These are phyloP conservation scores for Leucania comma DNA, from an alignment of 2,888 invertebrate species.

Conservation along the genomic window DNA sequence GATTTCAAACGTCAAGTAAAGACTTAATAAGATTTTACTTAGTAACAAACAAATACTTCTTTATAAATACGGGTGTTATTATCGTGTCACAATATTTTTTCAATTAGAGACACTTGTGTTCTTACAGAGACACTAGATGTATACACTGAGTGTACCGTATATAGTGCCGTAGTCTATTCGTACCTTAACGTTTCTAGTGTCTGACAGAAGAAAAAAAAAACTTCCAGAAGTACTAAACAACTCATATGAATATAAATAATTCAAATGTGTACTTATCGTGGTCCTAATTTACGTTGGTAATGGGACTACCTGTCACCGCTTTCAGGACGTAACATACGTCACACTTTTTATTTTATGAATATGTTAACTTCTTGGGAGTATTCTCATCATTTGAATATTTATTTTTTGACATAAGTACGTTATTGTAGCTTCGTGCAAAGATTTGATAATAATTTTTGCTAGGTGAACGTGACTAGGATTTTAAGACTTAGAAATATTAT, in stretches of 20 bases:
- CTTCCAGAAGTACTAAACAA: constrained; percentile 2
- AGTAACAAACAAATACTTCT: too few relatives aligned
- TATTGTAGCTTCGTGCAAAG: background rate
- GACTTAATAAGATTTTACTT: too few relatives aligned
- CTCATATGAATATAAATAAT: constrained; percentile 37
- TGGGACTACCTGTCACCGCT: constrained; percentile 19
- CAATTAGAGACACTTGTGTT: too few relatives aligned
- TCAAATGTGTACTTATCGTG: constrained; percentile 46
- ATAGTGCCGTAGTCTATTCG: too few relatives aligned
- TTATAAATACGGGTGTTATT: too few relatives aligned
- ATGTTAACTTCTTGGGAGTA: constrained; percentile 19
- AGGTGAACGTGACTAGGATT: too few relatives aligned
- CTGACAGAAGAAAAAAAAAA: background rate
- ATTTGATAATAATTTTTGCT: background rate
- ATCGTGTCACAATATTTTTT: too few relatives aligned
- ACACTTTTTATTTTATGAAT: constrained; percentile 52
- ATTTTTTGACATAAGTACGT: background rate
- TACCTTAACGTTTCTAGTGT: too few relatives aligned
- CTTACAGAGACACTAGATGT: too few relatives aligned
- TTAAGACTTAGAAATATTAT: too few relatives aligned
- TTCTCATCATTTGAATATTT: constrained; percentile 5
- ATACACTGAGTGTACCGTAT: too few relatives aligned
- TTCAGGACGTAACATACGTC: constrained; percentile 14
- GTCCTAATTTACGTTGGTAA: constrained; percentile 33
- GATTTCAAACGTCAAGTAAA: too few relatives aligned